A percentile compares a stretch with the other conserved stretches of the same genome.
phyloP scores from a whole-genome alignment of 1,140 invertebrate species.

The Muscidifurax raptorellus region DNA sequence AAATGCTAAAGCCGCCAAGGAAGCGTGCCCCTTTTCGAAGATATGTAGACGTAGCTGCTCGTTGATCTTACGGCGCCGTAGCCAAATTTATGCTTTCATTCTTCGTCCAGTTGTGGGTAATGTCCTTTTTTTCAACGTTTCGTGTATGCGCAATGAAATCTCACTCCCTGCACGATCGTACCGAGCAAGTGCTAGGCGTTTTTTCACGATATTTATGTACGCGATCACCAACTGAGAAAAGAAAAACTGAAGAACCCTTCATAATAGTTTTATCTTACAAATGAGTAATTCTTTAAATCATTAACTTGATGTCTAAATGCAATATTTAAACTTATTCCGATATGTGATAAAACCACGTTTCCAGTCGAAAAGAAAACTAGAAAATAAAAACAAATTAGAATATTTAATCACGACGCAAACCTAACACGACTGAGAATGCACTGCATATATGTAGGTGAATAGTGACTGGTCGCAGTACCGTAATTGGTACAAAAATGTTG shows the following conservation, averaged over 20 bases:
- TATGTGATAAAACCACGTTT: too few relatives aligned
- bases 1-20: too few relatives aligned
- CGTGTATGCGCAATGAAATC: constrained; percentile 53
- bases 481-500: constrained; percentile 63
- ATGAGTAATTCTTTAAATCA: too few relatives aligned
- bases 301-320: too few relatives aligned
- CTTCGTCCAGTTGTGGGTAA: background rate
- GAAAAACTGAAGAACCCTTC: too few relatives aligned
- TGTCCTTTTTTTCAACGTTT: background rate
- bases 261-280: too few relatives aligned
- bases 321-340: too few relatives aligned
- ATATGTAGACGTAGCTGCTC: background rate
- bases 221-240: too few relatives aligned
- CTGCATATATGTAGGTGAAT: background rate
- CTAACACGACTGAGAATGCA: background rate
- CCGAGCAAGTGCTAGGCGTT: too few relatives aligned
- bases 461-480: constrained; percentile 26
- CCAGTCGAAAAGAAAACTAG: too few relatives aligned
- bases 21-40: background rate
- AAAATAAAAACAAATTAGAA: background rate
- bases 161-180: background rate
- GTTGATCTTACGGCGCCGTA: constrained; percentile 4
- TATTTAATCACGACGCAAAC: background rate
- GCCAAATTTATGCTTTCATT: constrained; percentile 40
- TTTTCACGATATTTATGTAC: too few relatives aligned